Evolutionary conservation across 2,797 vertebrate species (phyloP), one percentile per base, ranked within the genome.

Genomic region (Acanthurus tractus): DNA sequence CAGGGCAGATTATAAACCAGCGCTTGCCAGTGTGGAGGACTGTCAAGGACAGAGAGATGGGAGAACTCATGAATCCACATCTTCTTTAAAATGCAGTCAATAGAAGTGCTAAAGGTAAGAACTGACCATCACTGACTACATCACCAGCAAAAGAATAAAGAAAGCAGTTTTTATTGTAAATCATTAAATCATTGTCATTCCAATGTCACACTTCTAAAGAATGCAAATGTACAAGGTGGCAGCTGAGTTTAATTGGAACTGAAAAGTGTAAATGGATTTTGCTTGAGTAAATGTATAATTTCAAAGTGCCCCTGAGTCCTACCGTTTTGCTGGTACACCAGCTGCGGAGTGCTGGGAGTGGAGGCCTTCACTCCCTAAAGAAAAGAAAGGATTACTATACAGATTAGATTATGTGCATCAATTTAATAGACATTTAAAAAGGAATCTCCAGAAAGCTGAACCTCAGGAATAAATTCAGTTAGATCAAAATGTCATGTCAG

Each of bases 1-100:
- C 98, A 1, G 98, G 98, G 88, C 98, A 99, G 90, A 99, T 97
- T 91, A 99, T 99, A 86, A 99, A 99, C 97, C 97, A 99, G 52
- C 98, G 96, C 86, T 98, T 99, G 40, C 98, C 98, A 18, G 98
- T 99, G 90, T 99, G 98, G 49, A 99, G 94, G 71, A 99, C 98
- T 99, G 89, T 86, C 52, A 86, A 76, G 68, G 63, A 87, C 63
- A 81, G 3, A 87, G 42, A 76, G 9, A 79, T 20, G 78, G 18
- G 85, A 57, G 75, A 52, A 69, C n/a, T 38, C 50, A 77, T 62
- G 3, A 64, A 74, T 65, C 38, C 15, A 70, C 9, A 57, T 73
- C 10, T 42, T 54, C 40, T 59, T 45, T n/a, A 34, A 57, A 68
- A 77, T 70, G 6, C 8, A 58, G 44, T 57, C 42, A 63, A 38